Conservation (phyloP, 23 tunicate species). For the Phallusia fumigata region DNA sequence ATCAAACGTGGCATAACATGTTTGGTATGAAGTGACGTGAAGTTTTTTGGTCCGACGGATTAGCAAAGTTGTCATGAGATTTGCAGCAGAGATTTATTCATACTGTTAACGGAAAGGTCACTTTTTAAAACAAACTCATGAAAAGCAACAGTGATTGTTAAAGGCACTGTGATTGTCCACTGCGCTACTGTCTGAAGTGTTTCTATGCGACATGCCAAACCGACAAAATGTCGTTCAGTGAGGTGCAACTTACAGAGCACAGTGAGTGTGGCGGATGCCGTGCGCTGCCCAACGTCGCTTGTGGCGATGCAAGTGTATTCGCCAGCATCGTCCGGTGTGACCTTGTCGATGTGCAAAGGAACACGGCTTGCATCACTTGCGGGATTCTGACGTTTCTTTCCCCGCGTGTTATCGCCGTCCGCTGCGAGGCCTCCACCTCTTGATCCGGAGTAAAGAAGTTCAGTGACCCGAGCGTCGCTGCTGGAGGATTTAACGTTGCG, state of each 20-base stretch:
- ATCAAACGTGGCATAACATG: too few species aligned
- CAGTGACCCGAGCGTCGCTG: neutral
- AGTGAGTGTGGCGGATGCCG: conserved; percentile 54
- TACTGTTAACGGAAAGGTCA: too few species aligned
- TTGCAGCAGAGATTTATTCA: too few species aligned
- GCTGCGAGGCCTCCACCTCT: neutral
- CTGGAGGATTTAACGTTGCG: neutral
- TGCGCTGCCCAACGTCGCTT: conserved; percentile 45
- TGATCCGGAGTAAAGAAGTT: neutral
- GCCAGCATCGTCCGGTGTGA: conserved; percentile 70
- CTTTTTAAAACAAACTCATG: too few species aligned
- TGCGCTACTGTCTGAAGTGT: too few species aligned
- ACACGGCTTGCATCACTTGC: neutral
- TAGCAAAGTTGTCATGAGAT: too few species aligned
- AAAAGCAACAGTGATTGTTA: too few species aligned
- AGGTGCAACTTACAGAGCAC: conserved; percentile 57
- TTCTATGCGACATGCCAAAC: too few species aligned
- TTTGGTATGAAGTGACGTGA: too few species aligned
- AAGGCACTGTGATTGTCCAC: too few species aligned
- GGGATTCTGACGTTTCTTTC: neutral
- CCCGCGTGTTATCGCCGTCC: conserved; percentile 6
- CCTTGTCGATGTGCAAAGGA: conserved; percentile 64
- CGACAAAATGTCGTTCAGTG: too few species aligned
- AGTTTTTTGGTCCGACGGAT: too few species aligned
- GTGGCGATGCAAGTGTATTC: conserved; percentile 73